Conservation (phyloP, 2,113 vertebrate genomes). For the Melanerpes formicivorus region DNA sequence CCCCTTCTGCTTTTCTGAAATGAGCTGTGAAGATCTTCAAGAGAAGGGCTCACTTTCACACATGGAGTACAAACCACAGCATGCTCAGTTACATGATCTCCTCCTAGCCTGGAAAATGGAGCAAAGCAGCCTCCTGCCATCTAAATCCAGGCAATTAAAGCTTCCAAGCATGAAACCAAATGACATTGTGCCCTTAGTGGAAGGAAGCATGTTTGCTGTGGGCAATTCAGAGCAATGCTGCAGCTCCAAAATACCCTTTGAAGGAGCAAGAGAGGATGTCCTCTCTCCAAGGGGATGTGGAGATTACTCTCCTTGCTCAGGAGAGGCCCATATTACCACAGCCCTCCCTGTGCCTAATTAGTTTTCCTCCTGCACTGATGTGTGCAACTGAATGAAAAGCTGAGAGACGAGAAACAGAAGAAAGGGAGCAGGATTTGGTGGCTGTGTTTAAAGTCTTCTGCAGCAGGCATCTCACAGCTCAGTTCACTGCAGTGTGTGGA, state of each 20-base stretch:
- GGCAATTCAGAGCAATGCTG: background rate
- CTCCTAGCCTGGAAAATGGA: background rate
- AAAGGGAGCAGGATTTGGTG: background rate
- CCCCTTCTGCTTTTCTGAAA: background rate
- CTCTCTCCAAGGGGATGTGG: background rate
- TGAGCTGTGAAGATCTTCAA: background rate
- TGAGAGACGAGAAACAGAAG: background rate
- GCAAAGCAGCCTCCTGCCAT: background rate
- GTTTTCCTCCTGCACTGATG: background rate
- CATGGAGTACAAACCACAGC: accelerated
- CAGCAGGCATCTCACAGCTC: background rate
- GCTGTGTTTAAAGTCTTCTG: background rate
- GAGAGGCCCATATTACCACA: background rate
- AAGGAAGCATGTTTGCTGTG: background rate
- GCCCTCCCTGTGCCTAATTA: background rate
- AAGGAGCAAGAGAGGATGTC: background rate
- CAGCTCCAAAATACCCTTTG: background rate
- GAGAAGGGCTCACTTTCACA: background rate
- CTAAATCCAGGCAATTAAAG: background rate
- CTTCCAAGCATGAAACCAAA: background rate
- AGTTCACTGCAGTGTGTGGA: background rate
- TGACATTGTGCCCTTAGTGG: background rate
- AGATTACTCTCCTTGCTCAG: background rate
- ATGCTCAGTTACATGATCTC: background rate
- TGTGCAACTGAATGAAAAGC: background rate